These are phyloP conservation scores for Morelia viridis DNA, from an alignment of 2,797 vertebrate genomes.

Conservation along the genomic window DNA sequence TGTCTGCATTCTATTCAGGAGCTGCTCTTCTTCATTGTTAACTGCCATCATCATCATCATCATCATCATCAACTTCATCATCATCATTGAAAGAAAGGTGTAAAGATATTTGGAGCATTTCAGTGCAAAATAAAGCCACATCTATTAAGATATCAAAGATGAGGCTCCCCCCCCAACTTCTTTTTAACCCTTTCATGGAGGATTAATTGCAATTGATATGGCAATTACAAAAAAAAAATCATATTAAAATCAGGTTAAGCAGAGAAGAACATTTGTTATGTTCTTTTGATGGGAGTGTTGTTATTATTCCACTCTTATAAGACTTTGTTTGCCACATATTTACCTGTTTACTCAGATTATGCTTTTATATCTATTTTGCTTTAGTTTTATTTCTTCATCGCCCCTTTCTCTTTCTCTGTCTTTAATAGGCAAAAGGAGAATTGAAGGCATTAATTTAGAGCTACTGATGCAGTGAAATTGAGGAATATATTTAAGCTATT, in stretches of 20 bases:
- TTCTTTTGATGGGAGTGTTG: constrained; percentile 26
- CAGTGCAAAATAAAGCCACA: constrained; percentile 68
- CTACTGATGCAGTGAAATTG: constrained; percentile 82
- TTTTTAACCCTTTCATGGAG: constrained; percentile 55
- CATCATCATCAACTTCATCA: not conserved
- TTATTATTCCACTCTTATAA: not conserved
- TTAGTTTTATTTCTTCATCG: constrained; percentile 50
- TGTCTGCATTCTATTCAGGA: constrained; percentile 66
- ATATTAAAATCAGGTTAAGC: constrained; percentile 47
- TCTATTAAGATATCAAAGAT: constrained; percentile 60
- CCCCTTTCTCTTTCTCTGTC: constrained; percentile 62
- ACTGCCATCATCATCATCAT: not conserved
- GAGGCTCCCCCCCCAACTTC: constrained; percentile 33
- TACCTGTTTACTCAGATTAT: constrained; percentile 69
- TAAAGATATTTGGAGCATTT: constrained; percentile 64
- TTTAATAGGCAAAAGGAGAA: constrained; percentile 64
- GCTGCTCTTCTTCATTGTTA: constrained; percentile 47
- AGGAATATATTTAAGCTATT: constrained; percentile 85
- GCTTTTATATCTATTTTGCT: constrained; percentile 61
- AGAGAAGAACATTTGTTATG: constrained; percentile 49
- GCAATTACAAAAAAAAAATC: not conserved
- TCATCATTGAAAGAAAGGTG: constrained; percentile 17
- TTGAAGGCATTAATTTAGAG: constrained; percentile 77
- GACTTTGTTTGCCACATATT: constrained; percentile 45
- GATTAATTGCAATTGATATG: constrained; percentile 57